These are phyloP conservation scores for Netelia fuscicornis DNA, from an alignment of 2,888 invertebrate genomes.

Conservation along the genomic window DNA sequence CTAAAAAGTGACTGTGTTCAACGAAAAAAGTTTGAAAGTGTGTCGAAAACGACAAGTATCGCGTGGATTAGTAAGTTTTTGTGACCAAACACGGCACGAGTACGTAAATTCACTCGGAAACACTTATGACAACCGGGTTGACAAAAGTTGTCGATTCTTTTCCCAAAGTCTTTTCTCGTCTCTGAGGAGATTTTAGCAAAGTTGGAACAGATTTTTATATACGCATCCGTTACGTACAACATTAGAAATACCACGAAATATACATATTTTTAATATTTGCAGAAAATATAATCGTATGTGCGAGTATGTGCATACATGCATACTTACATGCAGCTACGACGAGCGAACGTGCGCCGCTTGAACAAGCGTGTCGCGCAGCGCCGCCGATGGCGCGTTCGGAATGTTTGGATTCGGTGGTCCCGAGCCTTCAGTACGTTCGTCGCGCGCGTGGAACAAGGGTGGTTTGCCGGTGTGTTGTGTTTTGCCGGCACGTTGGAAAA, in stretches of 20 bases:
- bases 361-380: conserved; percentile 34
- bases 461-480: conserved; percentile 51
- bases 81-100: neutral
- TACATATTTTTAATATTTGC: no score
- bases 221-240: neutral
- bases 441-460: conserved; percentile 78
- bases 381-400: conserved; percentile 54
- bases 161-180: neutral
- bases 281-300: no score
- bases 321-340: neutral
- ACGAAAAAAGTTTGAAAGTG: neutral
- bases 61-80: neutral
- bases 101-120: no score
- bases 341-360: conserved; percentile 31
- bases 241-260: no score
- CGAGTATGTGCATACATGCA: no score
- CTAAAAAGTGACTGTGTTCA: neutral
- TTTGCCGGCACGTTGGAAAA: conserved; percentile 4
- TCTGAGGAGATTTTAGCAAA: neutral
- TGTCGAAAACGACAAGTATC: neutral
- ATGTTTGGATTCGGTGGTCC: conserved; percentile 60
- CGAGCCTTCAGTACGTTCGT: conserved; percentile 74
- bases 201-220: neutral
- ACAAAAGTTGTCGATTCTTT: neutral
- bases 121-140: neutral